Evolutionary conservation across 1,140 invertebrate species (phyloP).

Genomic region (Wiebesia pumilae): DNA sequence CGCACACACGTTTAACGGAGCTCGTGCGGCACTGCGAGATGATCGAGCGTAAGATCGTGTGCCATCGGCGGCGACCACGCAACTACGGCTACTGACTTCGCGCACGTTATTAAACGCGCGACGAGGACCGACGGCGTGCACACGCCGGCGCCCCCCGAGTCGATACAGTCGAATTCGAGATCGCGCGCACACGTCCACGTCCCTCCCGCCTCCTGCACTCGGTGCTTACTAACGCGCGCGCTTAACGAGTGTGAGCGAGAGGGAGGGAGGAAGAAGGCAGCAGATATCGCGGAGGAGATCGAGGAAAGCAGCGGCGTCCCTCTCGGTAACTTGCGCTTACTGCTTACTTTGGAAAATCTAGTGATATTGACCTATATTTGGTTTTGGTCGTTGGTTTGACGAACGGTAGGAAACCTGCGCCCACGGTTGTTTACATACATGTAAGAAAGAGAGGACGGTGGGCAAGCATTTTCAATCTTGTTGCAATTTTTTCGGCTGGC

Average conservation of each 20-base stretch:
- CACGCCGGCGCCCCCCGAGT: conserved; percentile 31
- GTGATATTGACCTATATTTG: background rate
- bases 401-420: no score
- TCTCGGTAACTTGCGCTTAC: background rate
- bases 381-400: background rate
- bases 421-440: background rate
- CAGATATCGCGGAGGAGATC: background rate
- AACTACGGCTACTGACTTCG: conserved; percentile 56
- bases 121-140: conserved; percentile 10
- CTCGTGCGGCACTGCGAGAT: no score
- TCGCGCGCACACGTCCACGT: background rate
- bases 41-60: background rate
- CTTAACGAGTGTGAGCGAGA: background rate
- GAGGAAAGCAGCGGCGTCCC: no score
- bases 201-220: background rate
- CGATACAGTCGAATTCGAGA: conserved; percentile 28
- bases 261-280: background rate
- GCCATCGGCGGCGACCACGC: conserved; percentile 52
- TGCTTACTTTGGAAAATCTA: background rate
- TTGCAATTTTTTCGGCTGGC: background rate
- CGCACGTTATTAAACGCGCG: conserved; percentile 58
- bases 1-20: background rate
- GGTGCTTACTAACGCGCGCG: no score
- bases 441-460: no score
- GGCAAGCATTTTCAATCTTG: no score